A percentile compares a stretch with the other conserved stretches of the same genome.
phyloP scores from a whole-genome alignment of 2,888 invertebrate species.

The Polyploca ridens region DNA sequence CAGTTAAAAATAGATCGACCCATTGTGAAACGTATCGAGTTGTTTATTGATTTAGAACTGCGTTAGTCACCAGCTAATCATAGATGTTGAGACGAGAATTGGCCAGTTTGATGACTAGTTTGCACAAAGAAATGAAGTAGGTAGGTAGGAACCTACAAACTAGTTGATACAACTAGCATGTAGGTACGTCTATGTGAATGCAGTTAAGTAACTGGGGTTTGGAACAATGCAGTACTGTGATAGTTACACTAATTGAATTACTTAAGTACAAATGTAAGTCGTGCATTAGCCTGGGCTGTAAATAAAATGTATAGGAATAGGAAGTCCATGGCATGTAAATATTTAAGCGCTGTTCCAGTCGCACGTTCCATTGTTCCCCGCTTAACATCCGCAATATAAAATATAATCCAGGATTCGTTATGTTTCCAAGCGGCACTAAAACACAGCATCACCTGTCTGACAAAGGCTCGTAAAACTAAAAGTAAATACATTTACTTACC shows the following conservation, averaged over 20 bases:
- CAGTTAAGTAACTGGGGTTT: not conserved
- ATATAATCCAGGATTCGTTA: conserved; percentile 55
- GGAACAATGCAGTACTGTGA: conserved; percentile 6
- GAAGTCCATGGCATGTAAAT: conserved; percentile 38
- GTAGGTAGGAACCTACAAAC: not conserved
- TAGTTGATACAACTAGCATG: not conserved
- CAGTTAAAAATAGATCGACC: not conserved
- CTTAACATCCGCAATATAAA: conserved; percentile 53
- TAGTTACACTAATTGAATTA: conserved; percentile 22
- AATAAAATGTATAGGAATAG: conserved; percentile 28
- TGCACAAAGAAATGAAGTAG: not conserved
- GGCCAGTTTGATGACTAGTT: not conserved
- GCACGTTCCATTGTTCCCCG: conserved; percentile 53
- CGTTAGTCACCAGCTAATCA: not conserved
- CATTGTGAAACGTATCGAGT: not conserved
- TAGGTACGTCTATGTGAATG: not conserved
- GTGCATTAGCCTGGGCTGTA: conserved; percentile 30
- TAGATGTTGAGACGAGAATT: not conserved
- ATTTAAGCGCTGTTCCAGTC: conserved; percentile 37
- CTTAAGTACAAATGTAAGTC: conserved; percentile 17
- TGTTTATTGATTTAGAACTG: conserved; percentile 1
- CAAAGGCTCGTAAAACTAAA: conserved; percentile 70
- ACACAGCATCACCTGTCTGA: conserved; percentile 64
- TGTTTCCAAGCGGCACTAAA: conserved; percentile 52
- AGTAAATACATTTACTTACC: conserved; percentile 86